Conservation (phyloP, 2,113 vertebrate species). For the Brachypteracias leptosomus region DNA sequence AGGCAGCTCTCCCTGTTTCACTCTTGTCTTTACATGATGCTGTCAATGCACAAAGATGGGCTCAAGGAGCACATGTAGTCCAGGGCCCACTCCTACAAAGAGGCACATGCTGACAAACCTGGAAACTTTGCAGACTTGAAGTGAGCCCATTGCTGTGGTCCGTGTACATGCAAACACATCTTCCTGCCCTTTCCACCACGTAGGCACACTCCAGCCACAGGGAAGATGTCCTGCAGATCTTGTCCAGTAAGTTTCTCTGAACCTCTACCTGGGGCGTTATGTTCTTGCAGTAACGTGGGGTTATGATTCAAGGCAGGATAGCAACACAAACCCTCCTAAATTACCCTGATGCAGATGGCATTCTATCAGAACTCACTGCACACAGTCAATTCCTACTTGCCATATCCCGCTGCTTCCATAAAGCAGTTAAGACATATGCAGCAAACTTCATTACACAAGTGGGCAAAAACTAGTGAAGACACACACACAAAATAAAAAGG, state of each 20-base stretch:
- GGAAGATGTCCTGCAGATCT: not conserved
- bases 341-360: not conserved
- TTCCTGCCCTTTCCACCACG: not conserved
- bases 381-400: not conserved
- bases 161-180: rapidly evolving
- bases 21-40: not conserved
- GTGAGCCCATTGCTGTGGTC: not conserved
- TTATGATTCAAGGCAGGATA: not conserved
- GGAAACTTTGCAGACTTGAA: not conserved
- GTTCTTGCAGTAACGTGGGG: not conserved
- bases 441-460: not conserved
- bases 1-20: rapidly evolving
- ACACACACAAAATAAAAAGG: not conserved
- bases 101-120: not conserved
- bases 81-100: not conserved
- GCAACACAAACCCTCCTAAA: not conserved
- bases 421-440: not conserved
- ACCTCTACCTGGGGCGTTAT: not conserved
- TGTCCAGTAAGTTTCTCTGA: not conserved
- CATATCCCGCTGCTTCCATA: not conserved
- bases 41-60: not conserved
- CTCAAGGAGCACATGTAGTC: not conserved
- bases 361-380: not conserved
- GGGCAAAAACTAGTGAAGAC: not conserved
- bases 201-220: rapidly evolving